Conservation (phyloP, 2,797 vertebrate genomes). For the Sebastes reedi region DNA sequence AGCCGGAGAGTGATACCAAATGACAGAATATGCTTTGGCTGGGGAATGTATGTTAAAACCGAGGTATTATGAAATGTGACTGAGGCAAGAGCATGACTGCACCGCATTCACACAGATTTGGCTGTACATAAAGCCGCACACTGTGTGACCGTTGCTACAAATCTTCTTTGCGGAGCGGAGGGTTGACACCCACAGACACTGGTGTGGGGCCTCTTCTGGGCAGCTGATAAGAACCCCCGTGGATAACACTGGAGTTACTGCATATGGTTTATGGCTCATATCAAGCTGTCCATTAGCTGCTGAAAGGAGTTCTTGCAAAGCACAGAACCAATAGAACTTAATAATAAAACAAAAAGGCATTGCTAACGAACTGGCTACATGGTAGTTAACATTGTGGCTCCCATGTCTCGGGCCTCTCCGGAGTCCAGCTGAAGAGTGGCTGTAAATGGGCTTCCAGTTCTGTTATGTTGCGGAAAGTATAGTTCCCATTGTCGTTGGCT, state of each 20-base stretch:
- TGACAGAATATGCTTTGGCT: slow-evolving; percentile 55
- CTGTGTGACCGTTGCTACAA: slow-evolving; percentile 55
- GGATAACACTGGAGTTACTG: slow-evolving; percentile 51
- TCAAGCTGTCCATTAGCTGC: slow-evolving; percentile 53
- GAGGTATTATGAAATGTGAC: slow-evolving; percentile 63
- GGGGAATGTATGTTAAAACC: slow-evolving; percentile 53
- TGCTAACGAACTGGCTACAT: slow-evolving; percentile 23
- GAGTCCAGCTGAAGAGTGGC: slow-evolving; percentile 51
- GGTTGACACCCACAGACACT: slow-evolving; percentile 64
- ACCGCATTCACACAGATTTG: slow-evolving; percentile 59
- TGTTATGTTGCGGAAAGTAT: slow-evolving; percentile 25
- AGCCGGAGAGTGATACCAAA: slow-evolving; percentile 45
- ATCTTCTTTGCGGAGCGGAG: slow-evolving; percentile 53
- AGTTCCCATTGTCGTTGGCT: slow-evolving; percentile 52
- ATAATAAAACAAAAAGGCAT: slow-evolving; percentile 40
- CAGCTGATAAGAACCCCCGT: slow-evolving; percentile 68
- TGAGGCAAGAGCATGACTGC: slow-evolving; percentile 44
- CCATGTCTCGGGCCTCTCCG: slow-evolving; percentile 21
- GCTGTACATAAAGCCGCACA: slow-evolving; percentile 45
- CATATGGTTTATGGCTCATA: slow-evolving; percentile 60
- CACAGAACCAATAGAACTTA: slow-evolving; percentile 21
- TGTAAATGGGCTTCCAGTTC: slow-evolving; percentile 50
- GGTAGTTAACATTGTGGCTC: slow-evolving; percentile 20
- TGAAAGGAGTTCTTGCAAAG: slow-evolving; percentile 51
- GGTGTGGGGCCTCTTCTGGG: slow-evolving; percentile 58